Evolutionary conservation across 2,888 invertebrate species (phyloP).

Genomic region (Dryobota labecula): DNA sequence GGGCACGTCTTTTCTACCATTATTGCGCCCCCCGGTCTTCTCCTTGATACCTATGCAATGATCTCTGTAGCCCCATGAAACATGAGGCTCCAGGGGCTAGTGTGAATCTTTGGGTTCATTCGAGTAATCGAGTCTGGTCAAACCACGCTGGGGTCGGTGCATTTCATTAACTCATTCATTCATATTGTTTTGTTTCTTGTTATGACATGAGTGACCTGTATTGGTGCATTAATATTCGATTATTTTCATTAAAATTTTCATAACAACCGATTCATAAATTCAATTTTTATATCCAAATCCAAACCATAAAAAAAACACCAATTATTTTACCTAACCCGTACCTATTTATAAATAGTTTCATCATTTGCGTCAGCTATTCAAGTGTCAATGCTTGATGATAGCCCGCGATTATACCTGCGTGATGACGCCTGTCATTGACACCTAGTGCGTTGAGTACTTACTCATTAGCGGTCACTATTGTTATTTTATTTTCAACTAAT

Average conservation of each 20-base stretch:
- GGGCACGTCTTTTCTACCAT: too few species aligned
- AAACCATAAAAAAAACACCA: conserved; percentile 28
- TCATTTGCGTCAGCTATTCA: conserved; percentile 60
- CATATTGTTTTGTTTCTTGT: background rate
- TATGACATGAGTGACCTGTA: background rate
- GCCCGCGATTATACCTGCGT: conserved; percentile 54
- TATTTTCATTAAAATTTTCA: background rate
- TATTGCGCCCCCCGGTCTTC: too few species aligned
- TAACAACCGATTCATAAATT: background rate
- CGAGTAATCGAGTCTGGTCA: too few species aligned
- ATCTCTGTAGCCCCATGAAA: too few species aligned
- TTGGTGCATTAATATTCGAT: background rate
- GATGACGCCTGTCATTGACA: conserved; percentile 60
- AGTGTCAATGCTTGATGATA: conserved; percentile 52
- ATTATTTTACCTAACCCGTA: conserved; percentile 45
- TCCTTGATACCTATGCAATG: too few species aligned
- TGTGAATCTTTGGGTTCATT: too few species aligned
- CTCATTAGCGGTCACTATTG: conserved; percentile 48
- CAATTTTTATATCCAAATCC: background rate
- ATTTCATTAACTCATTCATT: too few species aligned
- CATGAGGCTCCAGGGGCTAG: too few species aligned
- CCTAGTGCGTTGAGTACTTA: conserved; percentile 51
- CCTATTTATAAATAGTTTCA: conserved; percentile 48
- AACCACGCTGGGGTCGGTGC: too few species aligned
- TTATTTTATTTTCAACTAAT: conserved; percentile 47